phyloP scores from a whole-genome alignment of 2,797 vertebrate genomes.

The Paratrypauchen microcephalus region DNA sequence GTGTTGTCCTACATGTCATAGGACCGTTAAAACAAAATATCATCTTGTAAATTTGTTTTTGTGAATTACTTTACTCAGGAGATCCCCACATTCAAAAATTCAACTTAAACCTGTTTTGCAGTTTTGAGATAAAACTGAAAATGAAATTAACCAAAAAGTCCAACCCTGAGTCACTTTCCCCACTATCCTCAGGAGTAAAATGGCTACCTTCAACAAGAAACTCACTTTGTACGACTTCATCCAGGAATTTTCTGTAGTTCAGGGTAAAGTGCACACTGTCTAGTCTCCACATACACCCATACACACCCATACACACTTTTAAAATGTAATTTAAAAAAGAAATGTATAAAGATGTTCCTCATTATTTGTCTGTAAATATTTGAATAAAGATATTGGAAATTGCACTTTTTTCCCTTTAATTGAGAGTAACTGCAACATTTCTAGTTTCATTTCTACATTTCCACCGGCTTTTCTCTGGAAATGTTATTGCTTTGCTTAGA shows the following conservation, averaged over 20 bases:
- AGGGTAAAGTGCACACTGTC: slow-evolving; percentile 45
- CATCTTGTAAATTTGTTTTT: slow-evolving; percentile 27
- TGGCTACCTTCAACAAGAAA: slow-evolving; percentile 22
- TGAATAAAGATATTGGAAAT: slow-evolving; percentile 77
- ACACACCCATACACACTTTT: slow-evolving; percentile 48
- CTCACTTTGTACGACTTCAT: slow-evolving; percentile 11
- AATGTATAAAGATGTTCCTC: slow-evolving; percentile 47
- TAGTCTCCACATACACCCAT: slow-evolving; percentile 39
- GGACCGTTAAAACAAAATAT: slow-evolving; percentile 12
- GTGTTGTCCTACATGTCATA: too few relatives aligned
- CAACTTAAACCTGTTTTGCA: slow-evolving; percentile 1
- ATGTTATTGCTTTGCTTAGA: too few relatives aligned
- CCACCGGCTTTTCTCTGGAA: too few relatives aligned
- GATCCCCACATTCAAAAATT: slow-evolving; percentile 19
- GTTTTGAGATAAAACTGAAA: neutral
- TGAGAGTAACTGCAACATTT: too few relatives aligned
- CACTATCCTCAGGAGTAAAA: slow-evolving; percentile 52
- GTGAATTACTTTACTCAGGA: slow-evolving; percentile 34
- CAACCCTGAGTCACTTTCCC: slow-evolving; percentile 12
- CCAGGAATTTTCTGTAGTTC: slow-evolving; percentile 30
- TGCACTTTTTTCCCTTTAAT: slow-evolving; percentile 52
- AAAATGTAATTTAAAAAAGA: slow-evolving; percentile 30
- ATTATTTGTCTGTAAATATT: slow-evolving; percentile 78
- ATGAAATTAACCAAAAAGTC: slow-evolving; percentile 23
- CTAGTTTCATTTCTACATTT: too few relatives aligned